Conservation (phyloP, 2,888 invertebrate genomes). For the Ophion costatus region DNA sequence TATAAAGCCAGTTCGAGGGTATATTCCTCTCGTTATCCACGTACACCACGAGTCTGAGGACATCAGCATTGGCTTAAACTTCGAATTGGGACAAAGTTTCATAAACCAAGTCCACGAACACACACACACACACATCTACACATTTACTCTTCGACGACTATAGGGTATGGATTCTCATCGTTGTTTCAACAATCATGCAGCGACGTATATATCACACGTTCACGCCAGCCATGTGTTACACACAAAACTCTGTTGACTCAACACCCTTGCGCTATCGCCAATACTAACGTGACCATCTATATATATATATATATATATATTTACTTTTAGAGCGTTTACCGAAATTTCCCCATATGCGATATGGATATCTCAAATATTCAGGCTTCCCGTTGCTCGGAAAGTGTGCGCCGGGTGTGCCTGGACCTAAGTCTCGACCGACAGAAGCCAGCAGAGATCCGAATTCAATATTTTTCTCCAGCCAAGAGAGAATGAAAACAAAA, state of each 20-base stretch:
- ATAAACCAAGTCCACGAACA: slow-evolving; percentile 5
- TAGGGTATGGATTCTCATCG: slow-evolving; percentile 32
- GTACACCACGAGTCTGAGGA: slow-evolving; percentile 25
- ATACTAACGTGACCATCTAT: background rate
- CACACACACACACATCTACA: slow-evolving; percentile 2
- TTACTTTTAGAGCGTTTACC: slow-evolving; percentile 9
- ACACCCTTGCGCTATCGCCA: slow-evolving; percentile 13
- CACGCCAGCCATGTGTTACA: background rate
- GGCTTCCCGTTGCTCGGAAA: background rate
- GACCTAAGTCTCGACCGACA: too few species aligned
- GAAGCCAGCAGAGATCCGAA: too few species aligned
- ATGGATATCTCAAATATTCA: slow-evolving; percentile 31
- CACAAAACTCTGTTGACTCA: slow-evolving; percentile 4
- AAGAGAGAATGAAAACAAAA: too few species aligned
- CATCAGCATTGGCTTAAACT: slow-evolving; percentile 48
- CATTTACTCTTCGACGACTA: slow-evolving; percentile 1
- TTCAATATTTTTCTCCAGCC: too few species aligned
- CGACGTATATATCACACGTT: background rate
- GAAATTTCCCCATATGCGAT: slow-evolving; percentile 30
- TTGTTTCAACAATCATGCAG: slow-evolving; percentile 19
- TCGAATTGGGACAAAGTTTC: slow-evolving; percentile 51
- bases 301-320: background rate
- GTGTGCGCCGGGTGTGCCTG: background rate
- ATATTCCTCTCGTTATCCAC: slow-evolving; percentile 26
- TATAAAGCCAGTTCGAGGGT: slow-evolving; percentile 17